A percentile compares a stretch with the other conserved stretches of the same genome.
phyloP scores from a whole-genome alignment of 2,888 invertebrate species.

The Lycophotia porphyrea region DNA sequence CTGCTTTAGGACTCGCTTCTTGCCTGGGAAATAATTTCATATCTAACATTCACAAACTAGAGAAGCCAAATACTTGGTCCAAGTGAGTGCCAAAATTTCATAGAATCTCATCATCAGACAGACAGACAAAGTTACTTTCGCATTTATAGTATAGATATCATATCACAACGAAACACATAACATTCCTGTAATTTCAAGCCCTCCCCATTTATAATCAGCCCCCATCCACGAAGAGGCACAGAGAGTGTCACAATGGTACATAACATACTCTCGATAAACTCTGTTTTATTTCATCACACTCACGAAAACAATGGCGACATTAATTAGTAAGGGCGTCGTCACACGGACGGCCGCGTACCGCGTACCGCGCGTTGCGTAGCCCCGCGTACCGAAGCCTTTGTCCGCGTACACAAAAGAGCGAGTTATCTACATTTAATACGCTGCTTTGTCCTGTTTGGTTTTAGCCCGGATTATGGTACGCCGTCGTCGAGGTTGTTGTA shows the following conservation, averaged over 20 bases:
- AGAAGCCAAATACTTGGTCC: neutral
- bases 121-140: too few species aligned
- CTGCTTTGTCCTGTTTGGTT: conserved; percentile 52
- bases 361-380: conserved; percentile 26
- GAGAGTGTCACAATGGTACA: conserved; percentile 33
- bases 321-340: conserved; percentile 67
- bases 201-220: neutral
- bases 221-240: neutral
- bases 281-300: conserved; percentile 49
- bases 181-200: neutral
- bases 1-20: neutral
- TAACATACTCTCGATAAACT: conserved; percentile 38
- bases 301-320: conserved; percentile 58
- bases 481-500: conserved; percentile 11
- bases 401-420: conserved; percentile 54
- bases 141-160: too few species aligned
- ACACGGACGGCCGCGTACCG: conserved; percentile 60
- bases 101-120: neutral
- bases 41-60: neutral
- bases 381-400: conserved; percentile 44
- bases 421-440: conserved; percentile 56
- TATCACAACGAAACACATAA: neutral
- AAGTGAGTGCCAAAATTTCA: neutral
- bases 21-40: neutral
- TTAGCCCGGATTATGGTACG: conserved; percentile 48